phyloP scores from a whole-genome alignment of 2,797 vertebrate genomes.

The Nyctalus aviator region DNA sequence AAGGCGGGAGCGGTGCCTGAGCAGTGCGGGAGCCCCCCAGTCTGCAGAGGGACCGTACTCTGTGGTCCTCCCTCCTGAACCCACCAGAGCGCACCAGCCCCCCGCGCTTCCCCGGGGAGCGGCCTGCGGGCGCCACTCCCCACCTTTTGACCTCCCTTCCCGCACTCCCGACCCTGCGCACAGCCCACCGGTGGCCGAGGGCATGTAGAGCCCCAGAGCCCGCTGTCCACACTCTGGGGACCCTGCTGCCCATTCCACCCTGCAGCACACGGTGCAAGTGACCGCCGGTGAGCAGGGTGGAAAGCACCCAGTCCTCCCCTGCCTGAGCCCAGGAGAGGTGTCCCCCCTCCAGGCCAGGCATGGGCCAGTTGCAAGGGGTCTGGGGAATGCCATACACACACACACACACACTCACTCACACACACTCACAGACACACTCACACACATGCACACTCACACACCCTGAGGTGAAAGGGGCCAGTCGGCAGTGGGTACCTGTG shows the following conservation, averaged over 20 bases:
- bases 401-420: background rate
- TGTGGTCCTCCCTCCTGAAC: background rate
- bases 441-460: background rate
- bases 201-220: background rate
- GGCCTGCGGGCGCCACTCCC: background rate
- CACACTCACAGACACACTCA: background rate
- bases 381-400: background rate
- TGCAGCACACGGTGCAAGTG: background rate
- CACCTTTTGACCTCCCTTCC: constrained; percentile 29
- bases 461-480: background rate
- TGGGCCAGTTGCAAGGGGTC: background rate
- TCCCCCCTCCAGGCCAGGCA: background rate
- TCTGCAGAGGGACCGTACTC: too few relatives aligned
- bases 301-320: background rate
- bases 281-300: background rate
- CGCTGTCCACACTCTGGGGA: fast-evolving
- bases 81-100: fast-evolving
- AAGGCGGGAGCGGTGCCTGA: background rate
- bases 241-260: background rate
- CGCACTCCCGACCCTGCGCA: background rate
- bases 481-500: background rate
- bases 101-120: background rate
- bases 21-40: too few relatives aligned
- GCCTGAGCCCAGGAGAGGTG: background rate
- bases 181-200: fast-evolving